A percentile compares a stretch with the other conserved stretches of the same genome.
Evolutionary conservation across 2,113 vertebrate species (phyloP).

Genomic region (Mus musculus): DNA sequence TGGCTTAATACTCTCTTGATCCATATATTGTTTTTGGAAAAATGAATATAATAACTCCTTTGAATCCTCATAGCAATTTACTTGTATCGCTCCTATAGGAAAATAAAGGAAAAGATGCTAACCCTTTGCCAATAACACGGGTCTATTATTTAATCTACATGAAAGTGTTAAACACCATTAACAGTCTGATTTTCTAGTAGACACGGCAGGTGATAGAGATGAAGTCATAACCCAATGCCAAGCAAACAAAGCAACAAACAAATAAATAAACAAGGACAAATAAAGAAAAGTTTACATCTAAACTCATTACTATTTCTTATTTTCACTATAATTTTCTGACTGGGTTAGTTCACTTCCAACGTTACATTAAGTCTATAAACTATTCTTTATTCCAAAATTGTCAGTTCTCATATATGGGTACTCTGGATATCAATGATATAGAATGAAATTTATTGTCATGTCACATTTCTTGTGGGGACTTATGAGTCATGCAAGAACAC

Average conservation of each 20-base stretch:
- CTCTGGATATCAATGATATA: neutral
- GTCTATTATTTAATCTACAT: slow-evolving; percentile 5
- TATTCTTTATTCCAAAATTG: neutral
- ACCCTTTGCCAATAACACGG: neutral
- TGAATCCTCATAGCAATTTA: slow-evolving; percentile 50
- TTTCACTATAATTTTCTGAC: neutral
- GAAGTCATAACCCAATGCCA: neutral
- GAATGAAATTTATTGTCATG: neutral
- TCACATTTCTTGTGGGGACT: neutral
- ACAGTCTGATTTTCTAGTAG: neutral
- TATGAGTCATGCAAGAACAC: neutral
- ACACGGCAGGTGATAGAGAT: neutral
- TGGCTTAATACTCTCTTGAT: slow-evolving; percentile 44
- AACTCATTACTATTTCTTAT: neutral
- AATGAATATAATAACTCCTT: slow-evolving; percentile 62
- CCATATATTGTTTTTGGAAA: slow-evolving; percentile 8
- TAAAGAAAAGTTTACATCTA: slow-evolving; percentile 2
- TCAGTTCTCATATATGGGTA: neutral
- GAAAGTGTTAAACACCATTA: neutral
- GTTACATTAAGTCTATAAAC: neutral
- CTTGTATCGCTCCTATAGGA: slow-evolving; percentile 61
- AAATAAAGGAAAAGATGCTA: slow-evolving; percentile 28
- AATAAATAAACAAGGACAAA: neutral
- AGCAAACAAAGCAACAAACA: neutral
- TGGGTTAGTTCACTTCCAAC: neutral